phyloP scores from a whole-genome alignment of 2,113 vertebrate species.

The Calypte anna region DNA sequence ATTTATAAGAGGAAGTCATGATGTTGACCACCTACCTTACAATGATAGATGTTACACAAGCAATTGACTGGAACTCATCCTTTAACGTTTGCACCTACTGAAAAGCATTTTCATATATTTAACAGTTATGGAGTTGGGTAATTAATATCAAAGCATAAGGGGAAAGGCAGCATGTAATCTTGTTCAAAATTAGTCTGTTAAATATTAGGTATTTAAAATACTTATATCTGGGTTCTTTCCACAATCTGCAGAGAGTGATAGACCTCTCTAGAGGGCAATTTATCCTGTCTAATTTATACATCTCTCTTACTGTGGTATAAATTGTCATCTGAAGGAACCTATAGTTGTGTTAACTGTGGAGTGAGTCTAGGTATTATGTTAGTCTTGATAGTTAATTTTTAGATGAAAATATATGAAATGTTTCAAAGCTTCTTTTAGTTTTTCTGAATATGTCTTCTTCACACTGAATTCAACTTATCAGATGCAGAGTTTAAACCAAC shows the following conservation, averaged over 20 bases:
- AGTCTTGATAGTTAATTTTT: background rate
- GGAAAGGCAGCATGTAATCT: background rate
- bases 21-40: background rate
- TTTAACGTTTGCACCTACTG: background rate
- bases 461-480: background rate
- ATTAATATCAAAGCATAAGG: background rate
- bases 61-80: background rate
- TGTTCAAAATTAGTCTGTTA: background rate
- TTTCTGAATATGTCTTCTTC: background rate
- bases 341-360: background rate
- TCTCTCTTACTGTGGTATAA: background rate
- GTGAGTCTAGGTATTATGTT: background rate
- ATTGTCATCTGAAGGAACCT: background rate
- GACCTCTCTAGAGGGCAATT: background rate
- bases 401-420: background rate
- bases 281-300: background rate
- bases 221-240: background rate
- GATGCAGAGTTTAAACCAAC: background rate
- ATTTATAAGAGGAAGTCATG: background rate
- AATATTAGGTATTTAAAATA: background rate
- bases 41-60: background rate
- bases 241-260: background rate
- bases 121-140: background rate
- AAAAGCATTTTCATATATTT: background rate
- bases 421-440: background rate